These are phyloP conservation scores for Platanista minor DNA, from an alignment of 2,113 vertebrate species.

Conservation along the genomic window DNA sequence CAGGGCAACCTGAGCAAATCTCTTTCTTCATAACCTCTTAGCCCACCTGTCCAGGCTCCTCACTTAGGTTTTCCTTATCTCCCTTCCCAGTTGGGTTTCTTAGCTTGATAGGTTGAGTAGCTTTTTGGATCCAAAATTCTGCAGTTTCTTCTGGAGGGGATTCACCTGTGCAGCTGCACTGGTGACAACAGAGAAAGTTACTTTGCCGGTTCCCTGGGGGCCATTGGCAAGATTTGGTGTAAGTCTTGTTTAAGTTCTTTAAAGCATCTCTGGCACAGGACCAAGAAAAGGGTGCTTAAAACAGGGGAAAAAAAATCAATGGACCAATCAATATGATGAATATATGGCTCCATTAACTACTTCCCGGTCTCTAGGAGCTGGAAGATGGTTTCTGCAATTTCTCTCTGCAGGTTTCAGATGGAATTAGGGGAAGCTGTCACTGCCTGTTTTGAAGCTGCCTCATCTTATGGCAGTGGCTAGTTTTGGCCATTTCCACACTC, in stretches of 20 bases:
- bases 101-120: background rate
- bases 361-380: constrained; percentile 55
- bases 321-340: constrained; percentile 68
- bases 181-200: constrained; percentile 27
- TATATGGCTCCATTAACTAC: constrained; percentile 66
- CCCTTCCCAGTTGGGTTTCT: background rate
- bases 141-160: background rate
- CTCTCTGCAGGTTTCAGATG: constrained; percentile 55
- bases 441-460: constrained; percentile 27
- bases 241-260: constrained; percentile 74
- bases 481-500: constrained; percentile 38
- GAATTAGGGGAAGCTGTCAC: constrained; percentile 21
- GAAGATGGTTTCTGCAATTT: constrained; percentile 58
- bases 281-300: constrained; percentile 50
- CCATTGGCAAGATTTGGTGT: constrained; percentile 49
- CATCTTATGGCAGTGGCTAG: constrained; percentile 24
- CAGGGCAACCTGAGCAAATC: background rate
- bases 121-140: background rate
- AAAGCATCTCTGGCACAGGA: constrained; percentile 59
- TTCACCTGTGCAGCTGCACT: background rate
- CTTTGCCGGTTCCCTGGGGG: background rate
- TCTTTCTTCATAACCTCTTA: background rate
- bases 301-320: constrained; percentile 59
- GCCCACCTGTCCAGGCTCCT: background rate
- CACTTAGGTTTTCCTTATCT: background rate